phyloP scores from a whole-genome alignment of 2,888 invertebrate genomes.

The Gymnoscelis rufifasciata region DNA sequence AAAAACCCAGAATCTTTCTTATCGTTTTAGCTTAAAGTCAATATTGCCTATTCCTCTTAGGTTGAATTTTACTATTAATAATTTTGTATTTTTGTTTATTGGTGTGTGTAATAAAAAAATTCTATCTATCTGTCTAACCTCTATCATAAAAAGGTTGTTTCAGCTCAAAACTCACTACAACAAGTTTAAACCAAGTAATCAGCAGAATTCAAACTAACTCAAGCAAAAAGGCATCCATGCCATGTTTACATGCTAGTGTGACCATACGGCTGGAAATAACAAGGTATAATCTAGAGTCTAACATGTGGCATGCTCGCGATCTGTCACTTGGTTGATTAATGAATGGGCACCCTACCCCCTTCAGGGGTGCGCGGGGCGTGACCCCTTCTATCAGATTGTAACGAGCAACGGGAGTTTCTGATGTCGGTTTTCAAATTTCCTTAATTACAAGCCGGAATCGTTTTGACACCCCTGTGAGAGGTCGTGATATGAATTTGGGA shows the following conservation, averaged over 20 bases:
- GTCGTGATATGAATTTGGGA: constrained; percentile 23
- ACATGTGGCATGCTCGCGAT: constrained; percentile 53
- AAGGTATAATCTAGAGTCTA: constrained; percentile 51
- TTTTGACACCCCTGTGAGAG: constrained; percentile 44
- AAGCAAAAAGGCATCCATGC: constrained; percentile 18
- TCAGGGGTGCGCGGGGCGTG: constrained; percentile 24
- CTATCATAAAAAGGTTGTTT: not conserved
- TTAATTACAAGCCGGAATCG: constrained; percentile 66
- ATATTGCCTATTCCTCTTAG: too few species aligned
- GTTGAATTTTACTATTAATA: not conserved
- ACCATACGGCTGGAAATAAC: constrained; percentile 48
- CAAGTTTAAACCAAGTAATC: not conserved
- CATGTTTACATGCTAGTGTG: constrained; percentile 32
- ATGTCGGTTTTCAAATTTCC: constrained; percentile 71
- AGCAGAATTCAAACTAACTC: too few species aligned
- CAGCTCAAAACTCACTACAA: too few species aligned
- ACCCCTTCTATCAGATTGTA: constrained; percentile 37
- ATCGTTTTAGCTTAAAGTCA: too few species aligned
- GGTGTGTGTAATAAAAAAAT: too few species aligned
- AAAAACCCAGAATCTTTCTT: too few species aligned
- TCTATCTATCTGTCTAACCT: too few species aligned
- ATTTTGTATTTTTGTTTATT: too few species aligned
- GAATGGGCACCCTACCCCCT: constrained; percentile 40
- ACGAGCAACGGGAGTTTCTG: constrained; percentile 37
- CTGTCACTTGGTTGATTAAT: constrained; percentile 68